Base-by-base conservation (phyloP, 2,113 vertebrate species). In the Progne subis region DNA sequence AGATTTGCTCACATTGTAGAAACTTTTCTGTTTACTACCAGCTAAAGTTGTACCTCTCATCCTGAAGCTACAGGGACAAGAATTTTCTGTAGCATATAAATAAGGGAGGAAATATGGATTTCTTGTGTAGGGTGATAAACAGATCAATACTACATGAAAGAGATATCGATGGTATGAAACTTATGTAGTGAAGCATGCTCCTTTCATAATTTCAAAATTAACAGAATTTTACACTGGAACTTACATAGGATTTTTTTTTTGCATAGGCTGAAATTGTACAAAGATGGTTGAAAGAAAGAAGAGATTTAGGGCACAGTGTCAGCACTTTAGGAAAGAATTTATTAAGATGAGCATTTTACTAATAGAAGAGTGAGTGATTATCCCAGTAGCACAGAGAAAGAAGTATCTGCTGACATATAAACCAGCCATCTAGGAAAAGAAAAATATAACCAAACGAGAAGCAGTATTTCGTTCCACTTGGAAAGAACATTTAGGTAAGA, bases 61-160 rank as follows among this genome's bases (percentile, higher is more conserved):
- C 71, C 52, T 78, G 55, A 83, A 86, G 44, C 85, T 86, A 75
- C 28, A 64, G 82, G 61, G 72, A 60, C 43, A 53, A 9, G 44
- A 81, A 86, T 96, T 96, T 88, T 90, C 82, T 86, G 71, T 88
- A 81, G 95, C 94, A 94, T 96, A 88, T 78, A 96, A 94, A 96
- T 94, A 90, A 93, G 76, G 75, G 37, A 90, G 57, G 76, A 90
- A 93, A 96, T 93, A 94, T 90, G 80, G 94, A 96, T 96, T 95
- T 94, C 85, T 96, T 71, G 76, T 78, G 76, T 70, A 78, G 68
- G 14, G 56, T 88, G 82, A 94, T 96, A 97, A 97, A 96, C 96
- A 96, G 96, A 93, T 96, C 95, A 96, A 97, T 96, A 81, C 31
- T 37, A 95, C 94, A 95, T 94, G 92, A 96, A 96, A 94, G 60